Evolutionary conservation across 2,113 vertebrate genomes (phyloP), one percentile per base, ranked within the genome.

Genomic region (Gallinago media): DNA sequence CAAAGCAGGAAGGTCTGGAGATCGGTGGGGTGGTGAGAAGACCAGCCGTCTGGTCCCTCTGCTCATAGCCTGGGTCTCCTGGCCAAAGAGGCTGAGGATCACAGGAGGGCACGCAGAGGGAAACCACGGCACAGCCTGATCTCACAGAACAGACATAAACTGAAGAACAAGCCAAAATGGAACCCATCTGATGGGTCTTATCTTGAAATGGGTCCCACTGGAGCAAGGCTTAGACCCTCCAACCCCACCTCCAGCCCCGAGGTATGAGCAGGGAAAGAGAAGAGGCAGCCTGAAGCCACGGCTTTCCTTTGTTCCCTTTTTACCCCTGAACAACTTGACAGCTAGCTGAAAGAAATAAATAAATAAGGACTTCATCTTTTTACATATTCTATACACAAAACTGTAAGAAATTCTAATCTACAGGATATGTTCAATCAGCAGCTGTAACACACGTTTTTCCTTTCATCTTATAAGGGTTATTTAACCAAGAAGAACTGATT

Each of bases 1-100:
- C 49, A 19, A 12, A 68, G 70, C 23, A 68, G 62, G 27, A 59
- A 58, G 15, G 22, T 68, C 40, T 4, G 2, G 46, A 49, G 72
- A 21, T 40, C 40, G 8, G 44, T 3, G 4, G 15, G 40, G 56
- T 4, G 9, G 19, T 22, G 44, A 89, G 34, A 47, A 82, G 63
- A 68, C 14, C 34, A 54, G 27, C 6, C 0, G 5, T 6, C 22
- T 0, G 0, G 17, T 46, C 12, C 16, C 54, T 65, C 40, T 23
- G 23, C 27, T 50, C 2, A 0, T 5, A 75, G 52, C 40, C 38
- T 38, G 38, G 38, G 38, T 38, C 38, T 38, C 29, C 2, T 50
- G 29, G 38, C 59, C 26, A 40, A 31, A 81, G 36, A 59, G 36
- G 22, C 42, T 49, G 52, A 63, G 29, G 23, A 46, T 9, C 55